Evolutionary conservation across 2,113 vertebrate species (phyloP).

Genomic region (Brachyhypopomus occidentalis): DNA sequence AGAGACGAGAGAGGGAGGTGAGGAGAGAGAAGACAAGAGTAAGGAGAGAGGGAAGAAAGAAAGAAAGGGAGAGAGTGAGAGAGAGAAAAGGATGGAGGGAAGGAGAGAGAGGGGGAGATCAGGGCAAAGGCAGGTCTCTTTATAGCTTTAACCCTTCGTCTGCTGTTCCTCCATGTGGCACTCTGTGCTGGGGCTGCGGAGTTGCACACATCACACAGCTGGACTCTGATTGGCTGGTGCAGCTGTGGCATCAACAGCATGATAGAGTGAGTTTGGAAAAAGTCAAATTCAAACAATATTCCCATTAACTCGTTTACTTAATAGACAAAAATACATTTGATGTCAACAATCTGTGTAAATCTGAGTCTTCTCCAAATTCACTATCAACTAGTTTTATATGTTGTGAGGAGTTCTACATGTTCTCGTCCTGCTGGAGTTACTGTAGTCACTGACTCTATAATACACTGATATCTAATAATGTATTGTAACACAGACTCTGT

Average conservation of each 20-base stretch:
- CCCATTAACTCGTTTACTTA: too few relatives aligned
- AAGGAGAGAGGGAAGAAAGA: too few relatives aligned
- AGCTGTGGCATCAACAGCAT: too few relatives aligned
- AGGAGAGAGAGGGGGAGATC: constrained; percentile 27
- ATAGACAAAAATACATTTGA: too few relatives aligned
- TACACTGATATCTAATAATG: too few relatives aligned
- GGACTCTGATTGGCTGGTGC: too few relatives aligned
- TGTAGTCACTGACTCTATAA: constrained; percentile 11
- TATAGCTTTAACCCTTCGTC: constrained; percentile 66
- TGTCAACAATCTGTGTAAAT: too few relatives aligned
- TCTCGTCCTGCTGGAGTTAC: constrained; percentile 31
- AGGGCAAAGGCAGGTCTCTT: constrained; percentile 65
- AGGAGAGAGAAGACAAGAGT: background rate
- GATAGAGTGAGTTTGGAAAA: too few relatives aligned
- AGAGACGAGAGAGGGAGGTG: background rate
- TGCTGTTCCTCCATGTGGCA: background rate
- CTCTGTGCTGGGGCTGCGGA: background rate
- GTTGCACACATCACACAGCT: background rate
- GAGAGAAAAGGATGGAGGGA: constrained; percentile 3
- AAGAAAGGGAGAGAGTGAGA: constrained; percentile 22
- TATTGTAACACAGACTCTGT: constrained; percentile 7
- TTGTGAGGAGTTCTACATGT: background rate
- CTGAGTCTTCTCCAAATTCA: too few relatives aligned
- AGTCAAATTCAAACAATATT: too few relatives aligned
- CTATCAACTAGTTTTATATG: too few relatives aligned